Conservation (phyloP, 1,140 invertebrate genomes). For the Galleria mellonella region DNA sequence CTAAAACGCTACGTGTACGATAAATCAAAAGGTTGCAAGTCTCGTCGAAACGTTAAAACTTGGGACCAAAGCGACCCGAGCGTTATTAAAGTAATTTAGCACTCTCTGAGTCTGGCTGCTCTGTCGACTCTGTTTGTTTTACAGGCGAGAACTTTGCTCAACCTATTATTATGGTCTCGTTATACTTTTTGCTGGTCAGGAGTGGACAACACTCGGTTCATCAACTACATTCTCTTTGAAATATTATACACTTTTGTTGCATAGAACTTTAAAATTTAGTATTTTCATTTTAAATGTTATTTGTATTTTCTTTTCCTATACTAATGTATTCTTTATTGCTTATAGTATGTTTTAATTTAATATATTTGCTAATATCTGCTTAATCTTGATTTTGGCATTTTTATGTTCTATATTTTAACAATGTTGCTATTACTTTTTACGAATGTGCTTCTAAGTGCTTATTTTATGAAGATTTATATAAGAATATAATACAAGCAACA, state of each 20-base stretch:
- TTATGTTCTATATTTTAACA: too few relatives aligned
- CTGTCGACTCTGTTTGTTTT: slow-evolving; percentile 64
- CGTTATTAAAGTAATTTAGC: slow-evolving; percentile 67
- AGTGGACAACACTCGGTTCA: slow-evolving; percentile 28
- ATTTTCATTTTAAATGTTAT: neutral
- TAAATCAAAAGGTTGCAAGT: slow-evolving; percentile 9
- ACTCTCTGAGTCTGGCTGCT: slow-evolving; percentile 37
- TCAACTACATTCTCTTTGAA: too few relatives aligned
- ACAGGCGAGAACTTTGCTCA: slow-evolving; percentile 61
- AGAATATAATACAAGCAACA: too few relatives aligned
- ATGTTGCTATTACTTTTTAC: too few relatives aligned
- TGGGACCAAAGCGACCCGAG: slow-evolving; percentile 3
- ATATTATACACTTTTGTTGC: too few relatives aligned
- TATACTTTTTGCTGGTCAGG: slow-evolving; percentile 59
- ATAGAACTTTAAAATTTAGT: too few relatives aligned
- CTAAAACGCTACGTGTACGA: neutral
- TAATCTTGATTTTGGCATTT: too few relatives aligned
- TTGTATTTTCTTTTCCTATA: neutral
- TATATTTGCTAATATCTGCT: too few relatives aligned
- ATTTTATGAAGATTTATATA: too few relatives aligned
- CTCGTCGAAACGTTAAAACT: neutral
- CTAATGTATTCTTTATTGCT: too few relatives aligned
- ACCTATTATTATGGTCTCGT: slow-evolving; percentile 66
- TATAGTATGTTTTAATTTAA: too few relatives aligned
- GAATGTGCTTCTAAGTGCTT: too few relatives aligned